Conservation (phyloP, 2,888 invertebrate species). For the Schrankia costaestrigalis region DNA sequence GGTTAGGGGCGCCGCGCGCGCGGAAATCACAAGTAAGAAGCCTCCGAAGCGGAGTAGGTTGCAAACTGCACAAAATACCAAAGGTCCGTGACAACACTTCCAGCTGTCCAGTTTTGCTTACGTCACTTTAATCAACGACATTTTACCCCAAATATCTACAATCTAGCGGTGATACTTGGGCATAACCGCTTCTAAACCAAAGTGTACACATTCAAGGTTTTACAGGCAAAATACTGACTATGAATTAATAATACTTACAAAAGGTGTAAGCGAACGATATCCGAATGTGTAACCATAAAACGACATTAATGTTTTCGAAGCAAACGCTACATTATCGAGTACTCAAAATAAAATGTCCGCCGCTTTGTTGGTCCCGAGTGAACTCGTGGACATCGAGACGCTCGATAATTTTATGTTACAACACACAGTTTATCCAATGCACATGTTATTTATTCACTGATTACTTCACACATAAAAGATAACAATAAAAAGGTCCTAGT, state of each 20-base stretch:
- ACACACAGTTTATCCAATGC: constrained; percentile 60
- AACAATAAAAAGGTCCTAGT: constrained; percentile 61
- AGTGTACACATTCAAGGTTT: constrained; percentile 45
- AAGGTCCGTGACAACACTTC: constrained; percentile 45
- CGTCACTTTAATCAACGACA: constrained; percentile 70
- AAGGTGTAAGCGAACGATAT: constrained; percentile 78
- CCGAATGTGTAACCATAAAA: constrained; percentile 76
- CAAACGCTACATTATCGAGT: constrained; percentile 81
- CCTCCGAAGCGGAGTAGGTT: constrained; percentile 72
- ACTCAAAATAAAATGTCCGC: constrained; percentile 82
- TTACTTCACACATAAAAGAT: constrained; percentile 62
- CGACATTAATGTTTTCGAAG: constrained; percentile 78
- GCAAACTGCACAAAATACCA: constrained; percentile 48
- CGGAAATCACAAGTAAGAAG: constrained; percentile 70
- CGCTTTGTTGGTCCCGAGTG: constrained; percentile 80
- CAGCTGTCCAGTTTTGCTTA: constrained; percentile 64
- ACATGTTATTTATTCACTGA: constrained; percentile 68
- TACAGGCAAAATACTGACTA: constrained; percentile 45
- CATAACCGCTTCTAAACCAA: constrained; percentile 57
- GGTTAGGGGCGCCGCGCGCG: constrained; percentile 79
- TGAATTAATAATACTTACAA: constrained; percentile 68
- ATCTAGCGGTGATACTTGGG: constrained; percentile 61
- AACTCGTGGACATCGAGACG: constrained; percentile 80
- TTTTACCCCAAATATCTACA: constrained; percentile 68
- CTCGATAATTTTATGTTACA: constrained; percentile 67